Evolutionary conservation across 2,113 vertebrate genomes (phyloP).

Genomic region (Phylloscopus trochiloides): DNA sequence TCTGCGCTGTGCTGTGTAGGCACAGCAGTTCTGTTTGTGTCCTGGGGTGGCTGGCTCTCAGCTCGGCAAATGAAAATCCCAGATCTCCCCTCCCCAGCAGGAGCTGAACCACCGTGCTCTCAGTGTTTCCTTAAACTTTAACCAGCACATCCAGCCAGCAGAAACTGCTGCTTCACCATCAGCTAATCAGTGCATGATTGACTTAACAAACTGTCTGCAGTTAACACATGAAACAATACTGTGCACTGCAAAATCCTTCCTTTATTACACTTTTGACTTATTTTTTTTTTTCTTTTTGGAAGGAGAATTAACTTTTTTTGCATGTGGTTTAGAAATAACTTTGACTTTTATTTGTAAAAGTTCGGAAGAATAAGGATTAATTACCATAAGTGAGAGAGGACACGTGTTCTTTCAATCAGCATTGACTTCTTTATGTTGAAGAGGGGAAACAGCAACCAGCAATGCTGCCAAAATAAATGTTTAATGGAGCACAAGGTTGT

Average conservation of each 20-base stretch:
- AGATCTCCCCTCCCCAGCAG: background rate
- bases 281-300: background rate
- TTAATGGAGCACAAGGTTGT: constrained; percentile 27
- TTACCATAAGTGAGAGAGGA: background rate
- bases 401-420: background rate
- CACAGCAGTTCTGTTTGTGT: accelerated
- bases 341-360: background rate
- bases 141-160: background rate
- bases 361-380: constrained; percentile 13
- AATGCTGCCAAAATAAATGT: constrained; percentile 48
- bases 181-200: background rate
- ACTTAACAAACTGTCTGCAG: background rate
- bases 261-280: background rate
- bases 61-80: background rate
- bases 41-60: accelerated
- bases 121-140: background rate
- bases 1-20: background rate
- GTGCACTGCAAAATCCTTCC: background rate
- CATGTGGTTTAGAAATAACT: background rate
- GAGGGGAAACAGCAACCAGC: background rate
- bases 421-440: constrained; percentile 6
- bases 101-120: background rate
- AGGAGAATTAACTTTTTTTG: background rate
- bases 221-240: background rate
- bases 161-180: background rate